A percentile compares a stretch with the other conserved stretches of the same genome.
Conservation (phyloP, 2,888 invertebrate genomes). For the Emmelina monodactyla region DNA sequence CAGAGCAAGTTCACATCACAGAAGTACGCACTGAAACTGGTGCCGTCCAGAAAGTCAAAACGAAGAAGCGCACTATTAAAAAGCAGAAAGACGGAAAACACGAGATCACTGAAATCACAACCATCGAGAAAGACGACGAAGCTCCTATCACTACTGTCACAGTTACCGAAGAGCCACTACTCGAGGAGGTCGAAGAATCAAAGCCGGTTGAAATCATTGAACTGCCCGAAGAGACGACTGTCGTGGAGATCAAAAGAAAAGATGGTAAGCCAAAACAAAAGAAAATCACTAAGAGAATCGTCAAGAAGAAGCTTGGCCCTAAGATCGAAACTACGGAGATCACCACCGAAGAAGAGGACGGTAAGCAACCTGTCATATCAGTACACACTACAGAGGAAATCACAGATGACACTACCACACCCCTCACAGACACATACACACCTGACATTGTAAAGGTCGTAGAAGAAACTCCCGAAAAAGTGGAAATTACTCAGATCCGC, state of each 20-base stretch:
- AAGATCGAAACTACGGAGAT: slow-evolving; percentile 31
- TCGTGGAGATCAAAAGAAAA: slow-evolving; percentile 4
- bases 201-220: slow-evolving; percentile 21
- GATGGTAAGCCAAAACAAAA: slow-evolving; percentile 21
- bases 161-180: slow-evolving; percentile 20
- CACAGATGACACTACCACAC: slow-evolving; percentile 14
- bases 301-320: slow-evolving; percentile 25
- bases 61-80: slow-evolving; percentile 24
- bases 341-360: slow-evolving; percentile 24
- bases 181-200: slow-evolving; percentile 15
- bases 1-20: slow-evolving; percentile 21
- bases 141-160: slow-evolving; percentile 25
- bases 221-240: slow-evolving; percentile 27
- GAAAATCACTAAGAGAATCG: slow-evolving; percentile 24
- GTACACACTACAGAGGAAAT: slow-evolving; percentile 15
- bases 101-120: slow-evolving; percentile 16
- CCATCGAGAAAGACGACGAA: slow-evolving; percentile 19
- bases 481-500: slow-evolving; percentile 18
- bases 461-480: slow-evolving; percentile 18
- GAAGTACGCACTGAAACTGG: slow-evolving; percentile 33
- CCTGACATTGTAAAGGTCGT: slow-evolving; percentile 11
- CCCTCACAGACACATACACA: slow-evolving; percentile 13
- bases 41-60: slow-evolving; percentile 26
- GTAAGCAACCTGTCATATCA: slow-evolving; percentile 15
- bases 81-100: slow-evolving; percentile 19